These are phyloP conservation scores for Capra hircus DNA, from an alignment of 2,113 vertebrate species.

Conservation along the genomic window DNA sequence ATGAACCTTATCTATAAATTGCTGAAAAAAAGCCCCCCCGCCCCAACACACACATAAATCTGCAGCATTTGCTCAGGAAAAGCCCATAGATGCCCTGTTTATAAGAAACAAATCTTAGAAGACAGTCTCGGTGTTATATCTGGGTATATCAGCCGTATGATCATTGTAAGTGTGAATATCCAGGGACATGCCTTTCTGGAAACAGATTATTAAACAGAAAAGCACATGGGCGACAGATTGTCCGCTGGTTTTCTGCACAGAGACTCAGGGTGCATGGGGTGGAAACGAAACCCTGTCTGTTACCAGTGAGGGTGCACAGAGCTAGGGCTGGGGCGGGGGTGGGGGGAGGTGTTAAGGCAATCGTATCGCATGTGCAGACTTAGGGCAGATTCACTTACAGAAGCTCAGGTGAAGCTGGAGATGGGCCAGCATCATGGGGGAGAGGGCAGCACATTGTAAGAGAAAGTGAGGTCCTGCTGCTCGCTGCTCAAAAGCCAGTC, in stretches of 20 bases:
- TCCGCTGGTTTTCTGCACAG: slow-evolving; percentile 32
- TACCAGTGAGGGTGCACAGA: neutral
- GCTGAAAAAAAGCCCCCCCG: neutral
- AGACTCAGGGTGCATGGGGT: neutral
- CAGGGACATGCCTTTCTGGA: slow-evolving; percentile 37
- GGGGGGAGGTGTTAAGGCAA: neutral
- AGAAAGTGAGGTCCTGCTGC: neutral
- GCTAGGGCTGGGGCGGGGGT: neutral
- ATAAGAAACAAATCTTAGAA: slow-evolving; percentile 25
- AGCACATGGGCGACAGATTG: neutral
- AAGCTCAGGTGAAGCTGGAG: neutral
- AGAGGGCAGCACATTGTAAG: neutral
- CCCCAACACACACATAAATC: neutral
- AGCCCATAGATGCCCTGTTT: slow-evolving; percentile 18
- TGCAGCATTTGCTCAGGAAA: slow-evolving; percentile 36
- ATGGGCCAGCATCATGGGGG: neutral
- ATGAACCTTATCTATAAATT: neutral
- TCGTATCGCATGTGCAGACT: neutral
- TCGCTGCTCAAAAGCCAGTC: neutral
- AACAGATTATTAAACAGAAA: neutral
- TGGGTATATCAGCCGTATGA: neutral
- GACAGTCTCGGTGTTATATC: neutral
- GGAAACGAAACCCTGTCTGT: neutral
- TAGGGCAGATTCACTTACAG: neutral
- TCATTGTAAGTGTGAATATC: neutral